These are phyloP conservation scores for Isaurus tuberculatus DNA, from an alignment of 92 coral and sea anemone genomes.

Conservation along the genomic window DNA sequence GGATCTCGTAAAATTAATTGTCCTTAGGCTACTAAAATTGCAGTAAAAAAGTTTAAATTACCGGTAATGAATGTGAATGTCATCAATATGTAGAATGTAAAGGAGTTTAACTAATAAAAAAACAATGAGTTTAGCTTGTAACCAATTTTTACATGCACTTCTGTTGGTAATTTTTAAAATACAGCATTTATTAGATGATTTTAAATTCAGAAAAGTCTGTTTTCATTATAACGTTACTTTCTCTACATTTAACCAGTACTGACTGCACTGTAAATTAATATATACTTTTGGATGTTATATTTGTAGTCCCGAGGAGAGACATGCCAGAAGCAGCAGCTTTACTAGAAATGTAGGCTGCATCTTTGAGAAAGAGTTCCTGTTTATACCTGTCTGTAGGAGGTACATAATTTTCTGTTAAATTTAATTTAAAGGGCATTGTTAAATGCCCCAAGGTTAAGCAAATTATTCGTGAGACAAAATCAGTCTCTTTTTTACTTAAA, in stretches of 20 bases:
- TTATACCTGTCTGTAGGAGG: conserved; percentile 62
- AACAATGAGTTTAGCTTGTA: conserved; percentile 3
- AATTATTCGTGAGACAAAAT: background rate
- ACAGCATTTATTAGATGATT: background rate
- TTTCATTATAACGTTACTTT: background rate
- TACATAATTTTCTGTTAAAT: conserved; percentile 1
- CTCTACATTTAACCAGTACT: background rate
- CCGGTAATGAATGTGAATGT: background rate
- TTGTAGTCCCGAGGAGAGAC: conserved; percentile 43
- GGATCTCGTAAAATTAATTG: background rate
- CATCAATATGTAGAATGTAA: background rate
- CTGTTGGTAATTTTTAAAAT: background rate
- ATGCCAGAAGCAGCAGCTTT: conserved; percentile 45
- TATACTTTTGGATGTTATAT: background rate
- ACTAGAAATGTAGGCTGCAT: conserved; percentile 50
- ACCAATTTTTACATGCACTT: background rate
- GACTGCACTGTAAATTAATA: background rate
- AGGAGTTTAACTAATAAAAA: background rate
- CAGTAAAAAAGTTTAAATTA: background rate
- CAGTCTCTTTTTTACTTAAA: background rate
- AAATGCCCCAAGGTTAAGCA: background rate
- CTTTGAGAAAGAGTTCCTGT: conserved; percentile 53
- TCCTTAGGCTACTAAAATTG: background rate
- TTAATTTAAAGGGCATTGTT: background rate
- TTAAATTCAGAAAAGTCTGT: background rate